These are phyloP conservation scores for Nyleta sp. DNA, from an alignment of 2,888 invertebrate genomes.

Conservation along the genomic window DNA sequence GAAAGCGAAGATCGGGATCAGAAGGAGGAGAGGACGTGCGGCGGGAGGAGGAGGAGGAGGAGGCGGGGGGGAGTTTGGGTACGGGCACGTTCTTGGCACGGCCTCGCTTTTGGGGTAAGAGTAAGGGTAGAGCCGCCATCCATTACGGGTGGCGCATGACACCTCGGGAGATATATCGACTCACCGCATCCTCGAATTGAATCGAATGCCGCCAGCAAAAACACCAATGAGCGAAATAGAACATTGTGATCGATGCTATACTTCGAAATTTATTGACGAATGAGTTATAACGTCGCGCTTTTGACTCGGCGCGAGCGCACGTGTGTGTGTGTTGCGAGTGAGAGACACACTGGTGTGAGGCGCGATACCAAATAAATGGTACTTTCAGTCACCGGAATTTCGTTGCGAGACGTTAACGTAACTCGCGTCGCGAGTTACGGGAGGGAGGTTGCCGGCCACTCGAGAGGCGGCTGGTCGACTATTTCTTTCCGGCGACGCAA, in stretches of 20 bases:
- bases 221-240: conserved; percentile 82
- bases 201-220: conserved; percentile 80
- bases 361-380: no score
- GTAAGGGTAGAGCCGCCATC: conserved; percentile 81
- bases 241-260: conserved; percentile 80
- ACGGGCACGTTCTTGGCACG: conserved; percentile 68
- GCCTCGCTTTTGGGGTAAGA: conserved; percentile 78
- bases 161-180: conserved; percentile 79
- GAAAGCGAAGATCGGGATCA: conserved; percentile 49
- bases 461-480: not conserved
- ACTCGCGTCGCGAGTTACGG: conserved; percentile 25
- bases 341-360: no score
- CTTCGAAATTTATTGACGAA: conserved; percentile 80
- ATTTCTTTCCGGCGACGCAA: conserved; percentile 5
- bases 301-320: conserved; percentile 15
- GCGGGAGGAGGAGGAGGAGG: conserved; percentile 17
- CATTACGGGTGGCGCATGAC: conserved; percentile 79
- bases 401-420: no score
- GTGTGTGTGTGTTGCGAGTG: no score
- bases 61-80: conserved; percentile 43
- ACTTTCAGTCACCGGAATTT: no score
- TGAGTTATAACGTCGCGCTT: conserved; percentile 74
- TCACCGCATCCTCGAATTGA: conserved; percentile 82
- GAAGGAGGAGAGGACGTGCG: conserved; percentile 6
- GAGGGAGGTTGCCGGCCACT: not conserved